Conservation (phyloP, 2,113 vertebrate species). For the Microcebus tavaratra region DNA sequence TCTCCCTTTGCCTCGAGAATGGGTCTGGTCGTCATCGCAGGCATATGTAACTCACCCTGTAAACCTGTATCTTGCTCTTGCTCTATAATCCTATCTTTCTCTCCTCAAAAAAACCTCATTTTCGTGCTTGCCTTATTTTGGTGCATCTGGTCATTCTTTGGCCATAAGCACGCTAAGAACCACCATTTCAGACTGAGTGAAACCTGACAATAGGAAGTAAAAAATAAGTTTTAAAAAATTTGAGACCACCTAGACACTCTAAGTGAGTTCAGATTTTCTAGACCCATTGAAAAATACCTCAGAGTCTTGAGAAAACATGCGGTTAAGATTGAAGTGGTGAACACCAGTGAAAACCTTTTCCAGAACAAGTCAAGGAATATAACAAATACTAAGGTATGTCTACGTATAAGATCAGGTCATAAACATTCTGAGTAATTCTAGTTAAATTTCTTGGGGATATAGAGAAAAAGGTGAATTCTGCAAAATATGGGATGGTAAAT, state of each 20-base stretch:
- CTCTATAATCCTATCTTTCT: too few species aligned
- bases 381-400: neutral
- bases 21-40: too few species aligned
- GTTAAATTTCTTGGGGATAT: conserved; percentile 3
- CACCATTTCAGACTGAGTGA: too few species aligned
- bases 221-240: neutral
- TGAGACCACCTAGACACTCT: neutral
- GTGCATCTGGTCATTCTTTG: too few species aligned
- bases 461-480: neutral
- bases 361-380: neutral
- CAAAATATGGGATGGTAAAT: conserved; percentile 11
- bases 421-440: conserved; percentile 28
- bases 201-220: neutral
- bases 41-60: too few species aligned
- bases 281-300: neutral
- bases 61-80: too few species aligned
- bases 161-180: too few species aligned
- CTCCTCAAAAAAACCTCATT: too few species aligned
- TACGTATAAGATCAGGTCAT: neutral
- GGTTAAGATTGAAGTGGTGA: neutral
- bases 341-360: neutral
- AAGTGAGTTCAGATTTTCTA: neutral
- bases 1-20: too few species aligned
- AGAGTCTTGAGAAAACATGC: neutral
- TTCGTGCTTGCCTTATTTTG: too few species aligned